Base-by-base conservation (phyloP, 2,888 invertebrate species). In the Hemaris fuciformis region DNA sequence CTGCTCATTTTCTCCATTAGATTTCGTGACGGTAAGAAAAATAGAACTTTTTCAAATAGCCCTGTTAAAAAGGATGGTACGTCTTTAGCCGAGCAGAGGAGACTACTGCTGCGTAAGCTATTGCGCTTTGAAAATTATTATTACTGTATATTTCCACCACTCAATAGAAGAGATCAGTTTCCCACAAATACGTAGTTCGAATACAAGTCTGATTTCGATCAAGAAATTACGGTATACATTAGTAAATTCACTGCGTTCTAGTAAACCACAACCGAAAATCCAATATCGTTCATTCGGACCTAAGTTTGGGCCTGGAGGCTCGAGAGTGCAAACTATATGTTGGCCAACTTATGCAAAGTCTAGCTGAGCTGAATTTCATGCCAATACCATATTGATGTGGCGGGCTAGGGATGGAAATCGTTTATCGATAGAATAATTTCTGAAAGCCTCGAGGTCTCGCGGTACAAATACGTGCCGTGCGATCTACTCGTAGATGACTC, bases 211-310 rank as follows among this genome's bases (percentile, higher is more conserved):
- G 4, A 13, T 38, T 38, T 38, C n/a, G n/a, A 10, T 8, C 31
- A 38, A 13, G 10, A 38, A 38, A 38, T 38, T 38, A 38, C 38
- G 5, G n/a, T 38, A 38, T 38, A 38, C 38, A n/a, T n/a, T n/a
- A 38, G 38, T 38, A n/a, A 38, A 38, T 4, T 46, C 22, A 20
- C 8, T n/a, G 13, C 27, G 15, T 48, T 48, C 27, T 7, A 15
- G 53, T 4, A 31, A 18, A 18, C 31, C 10, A 31, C 48, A 15
- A 41, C 25, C 34, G 38, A 53, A 38, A 46, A 53, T 41, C 60
- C 60, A 60, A 60, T 53, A 60, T 48, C 60, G 46, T 23, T 46
- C 48, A 53, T 46, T 60, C 38, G 48, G 41, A 45, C 15, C 60
- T 48, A 53, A 60, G 48, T 59, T 60, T 10, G 25, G 38, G 25